Conservation (phyloP, 2,113 vertebrate species). For the Capreolus pygargus region DNA sequence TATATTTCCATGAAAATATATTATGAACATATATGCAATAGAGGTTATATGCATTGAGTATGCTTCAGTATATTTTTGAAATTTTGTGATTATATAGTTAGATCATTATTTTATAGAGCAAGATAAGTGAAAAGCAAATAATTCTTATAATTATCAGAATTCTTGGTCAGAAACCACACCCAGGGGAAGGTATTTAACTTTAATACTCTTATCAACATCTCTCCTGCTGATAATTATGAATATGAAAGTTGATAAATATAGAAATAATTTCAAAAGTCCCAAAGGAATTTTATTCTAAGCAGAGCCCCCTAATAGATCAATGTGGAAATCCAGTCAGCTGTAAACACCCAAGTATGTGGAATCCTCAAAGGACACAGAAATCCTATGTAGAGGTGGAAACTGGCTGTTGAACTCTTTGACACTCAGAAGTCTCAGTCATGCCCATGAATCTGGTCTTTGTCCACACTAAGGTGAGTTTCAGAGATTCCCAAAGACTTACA, state of each 20-base stretch:
- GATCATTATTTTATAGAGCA: background rate
- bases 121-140: background rate
- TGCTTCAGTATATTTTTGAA: background rate
- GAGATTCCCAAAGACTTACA: background rate
- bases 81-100: background rate
- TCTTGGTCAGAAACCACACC: background rate
- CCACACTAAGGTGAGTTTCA: slow-evolving; percentile 26
- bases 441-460: background rate
- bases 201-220: background rate
- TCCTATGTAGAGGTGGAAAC: background rate
- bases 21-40: background rate
- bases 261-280: slow-evolving; percentile 17
- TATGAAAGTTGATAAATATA: background rate
- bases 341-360: background rate
- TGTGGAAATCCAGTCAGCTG: background rate
- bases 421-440: background rate
- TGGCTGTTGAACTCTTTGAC: background rate
- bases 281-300: background rate
- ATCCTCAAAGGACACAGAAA: background rate
- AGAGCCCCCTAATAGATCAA: background rate
- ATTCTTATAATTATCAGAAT: background rate
- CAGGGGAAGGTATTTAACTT: background rate
- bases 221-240: background rate
- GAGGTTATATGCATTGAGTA: background rate
- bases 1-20: background rate